phyloP scores from a whole-genome alignment of 2,113 vertebrate species.

The Cyphomyrus plagiostoma region DNA sequence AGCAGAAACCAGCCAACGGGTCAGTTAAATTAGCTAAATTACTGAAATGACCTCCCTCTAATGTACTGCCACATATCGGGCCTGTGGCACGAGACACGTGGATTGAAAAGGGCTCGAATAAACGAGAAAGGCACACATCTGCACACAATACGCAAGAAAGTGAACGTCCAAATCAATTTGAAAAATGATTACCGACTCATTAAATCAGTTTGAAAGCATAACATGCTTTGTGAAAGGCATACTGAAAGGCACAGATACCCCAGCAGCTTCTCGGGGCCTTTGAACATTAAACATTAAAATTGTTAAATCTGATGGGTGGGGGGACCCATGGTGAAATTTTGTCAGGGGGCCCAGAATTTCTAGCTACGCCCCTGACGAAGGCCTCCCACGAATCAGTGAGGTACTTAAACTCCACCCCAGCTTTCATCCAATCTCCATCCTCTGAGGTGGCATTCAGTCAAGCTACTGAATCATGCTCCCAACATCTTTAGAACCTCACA shows the following conservation, averaged over 20 bases:
- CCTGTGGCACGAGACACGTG: not conserved
- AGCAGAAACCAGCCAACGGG: not conserved
- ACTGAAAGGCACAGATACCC: not conserved
- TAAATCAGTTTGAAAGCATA: not conserved
- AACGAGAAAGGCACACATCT: not conserved
- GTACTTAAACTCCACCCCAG: not conserved
- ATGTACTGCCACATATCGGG: not conserved
- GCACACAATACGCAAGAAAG: not conserved
- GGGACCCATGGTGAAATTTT: not conserved
- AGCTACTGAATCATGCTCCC: not conserved
- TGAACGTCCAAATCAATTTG: not conserved
- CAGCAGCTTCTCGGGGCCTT: not conserved
- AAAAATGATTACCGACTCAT: not conserved
- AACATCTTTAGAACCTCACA: not conserved
- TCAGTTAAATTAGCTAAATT: not conserved
- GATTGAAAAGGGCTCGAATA: not conserved
- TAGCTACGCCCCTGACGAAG: not conserved
- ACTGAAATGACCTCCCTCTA: not conserved
- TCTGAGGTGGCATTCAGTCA: not conserved
- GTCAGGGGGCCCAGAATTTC: not conserved
- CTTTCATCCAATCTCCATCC: not conserved
- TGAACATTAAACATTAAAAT: not conserved
- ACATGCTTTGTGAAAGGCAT: not conserved
- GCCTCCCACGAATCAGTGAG: not conserved
- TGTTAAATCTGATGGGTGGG: not conserved